Base-by-base conservation (phyloP, 1,140 invertebrate species). In the Cardiocondyla obscurior region DNA sequence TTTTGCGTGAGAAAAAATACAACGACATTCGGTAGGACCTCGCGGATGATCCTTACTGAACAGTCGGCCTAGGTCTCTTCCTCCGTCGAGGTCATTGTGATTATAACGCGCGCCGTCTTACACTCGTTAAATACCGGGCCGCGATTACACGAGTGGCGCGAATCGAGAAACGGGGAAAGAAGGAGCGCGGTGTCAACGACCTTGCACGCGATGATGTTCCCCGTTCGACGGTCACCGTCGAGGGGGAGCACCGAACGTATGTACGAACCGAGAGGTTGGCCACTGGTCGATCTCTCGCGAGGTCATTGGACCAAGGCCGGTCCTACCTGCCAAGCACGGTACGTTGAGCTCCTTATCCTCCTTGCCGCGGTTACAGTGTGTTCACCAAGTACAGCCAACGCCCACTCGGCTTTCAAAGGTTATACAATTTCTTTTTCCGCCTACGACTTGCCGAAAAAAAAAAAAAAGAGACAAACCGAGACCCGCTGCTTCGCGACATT, bases 291-390 rank as follows among this genome's bases (percentile, higher is more conserved):
- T 81, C 77, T 83, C 67, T 81, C 85, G 86, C 81, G 89, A 91
- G 90, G 90, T 91, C 87, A 90, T 91, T 91, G 91, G 90, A 92
- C 88, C 90, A 92, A 92, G 90, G 90, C 81, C 89, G 85, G 85
- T 89, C 87, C 86, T 91, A 91, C 90, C 86, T 89, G 88, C 85
- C 76, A 57, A 74, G 3, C 51, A 33, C 33, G 19, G 19, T 64
- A 25, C 42, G 74, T 85, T 44, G 46, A 74, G 12, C 39, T 64
- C 8, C 42, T 57, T 60, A 57, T 83, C 53, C n/a, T 44, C 33
- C 51, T n/a, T n/a, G 19, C 16, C 14, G 42, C 22, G 46, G 19
- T 85, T 30, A 44, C 49, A 22, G 36, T 22, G 16, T 49, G 65
- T 44, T 19, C 44, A 28, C 36, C 2, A 85, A 81, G 39, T 72